Percentiles rank a stretch among this genome's conserved stretches.
These are phyloP conservation scores for Thryonomys swinderianus DNA, from an alignment of 2,113 vertebrate genomes.

Conservation along the genomic window DNA sequence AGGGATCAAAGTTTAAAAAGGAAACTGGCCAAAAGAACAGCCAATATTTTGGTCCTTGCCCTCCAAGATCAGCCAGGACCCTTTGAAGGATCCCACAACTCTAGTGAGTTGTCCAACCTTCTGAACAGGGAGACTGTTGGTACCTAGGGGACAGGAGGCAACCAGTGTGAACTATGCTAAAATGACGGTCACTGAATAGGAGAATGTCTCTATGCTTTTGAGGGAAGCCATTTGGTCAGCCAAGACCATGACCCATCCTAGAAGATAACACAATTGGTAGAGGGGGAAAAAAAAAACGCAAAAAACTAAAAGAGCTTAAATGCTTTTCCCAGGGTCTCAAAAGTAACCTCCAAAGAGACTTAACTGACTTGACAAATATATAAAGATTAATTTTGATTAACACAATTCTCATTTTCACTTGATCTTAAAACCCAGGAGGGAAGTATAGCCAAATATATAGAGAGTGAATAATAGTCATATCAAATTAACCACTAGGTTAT, in stretches of 20 bases:
- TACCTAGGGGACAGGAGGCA: background rate
- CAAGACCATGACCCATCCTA: background rate
- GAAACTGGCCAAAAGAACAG: background rate
- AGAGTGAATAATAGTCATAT: background rate
- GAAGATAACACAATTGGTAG: background rate
- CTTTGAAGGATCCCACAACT: background rate
- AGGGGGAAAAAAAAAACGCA: background rate
- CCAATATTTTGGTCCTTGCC: background rate
- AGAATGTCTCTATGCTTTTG: background rate
- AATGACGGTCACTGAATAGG: background rate
- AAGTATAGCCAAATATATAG: background rate
- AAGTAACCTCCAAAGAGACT: background rate
- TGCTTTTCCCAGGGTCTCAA: background rate
- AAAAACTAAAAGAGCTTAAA: background rate
- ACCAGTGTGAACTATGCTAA: background rate
- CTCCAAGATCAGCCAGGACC: background rate
- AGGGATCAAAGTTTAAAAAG: background rate
- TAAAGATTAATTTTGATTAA: background rate
- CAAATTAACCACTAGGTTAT: background rate
- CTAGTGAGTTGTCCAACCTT: background rate
- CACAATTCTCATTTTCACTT: background rate
- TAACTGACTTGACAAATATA: background rate
- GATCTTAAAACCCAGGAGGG: background rate
- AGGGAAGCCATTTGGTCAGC: background rate
- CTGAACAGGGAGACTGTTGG: background rate